A percentile compares a stretch with the other conserved stretches of the same genome.
phyloP scores from a whole-genome alignment of 2,797 vertebrate genomes.

The Esox masquinongy region DNA sequence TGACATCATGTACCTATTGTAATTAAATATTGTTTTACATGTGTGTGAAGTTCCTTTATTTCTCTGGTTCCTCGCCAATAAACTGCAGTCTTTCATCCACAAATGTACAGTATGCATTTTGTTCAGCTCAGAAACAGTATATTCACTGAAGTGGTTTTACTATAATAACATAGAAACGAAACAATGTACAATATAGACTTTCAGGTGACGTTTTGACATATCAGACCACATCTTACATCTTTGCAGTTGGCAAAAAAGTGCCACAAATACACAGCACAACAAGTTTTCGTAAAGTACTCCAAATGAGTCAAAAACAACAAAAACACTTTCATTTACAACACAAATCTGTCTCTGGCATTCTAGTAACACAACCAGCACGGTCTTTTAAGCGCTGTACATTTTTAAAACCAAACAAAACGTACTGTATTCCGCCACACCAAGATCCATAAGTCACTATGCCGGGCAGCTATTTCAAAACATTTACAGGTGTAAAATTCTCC shows the following conservation, averaged over 20 bases:
- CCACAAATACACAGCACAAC: constrained; percentile 47
- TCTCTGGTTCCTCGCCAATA: neutral
- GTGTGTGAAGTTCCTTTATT: neutral
- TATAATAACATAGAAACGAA: constrained; percentile 76
- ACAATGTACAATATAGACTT: constrained; percentile 74
- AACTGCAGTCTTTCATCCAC: neutral
- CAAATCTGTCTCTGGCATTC: constrained; percentile 46
- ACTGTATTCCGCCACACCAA: constrained; percentile 9
- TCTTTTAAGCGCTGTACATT: constrained; percentile 31
- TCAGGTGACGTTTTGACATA: constrained; percentile 55
- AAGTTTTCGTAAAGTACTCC: constrained; percentile 61
- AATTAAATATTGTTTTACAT: too few species aligned
- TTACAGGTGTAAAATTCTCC: constrained; percentile 25
- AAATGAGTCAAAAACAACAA: constrained; percentile 55
- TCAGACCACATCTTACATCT: constrained; percentile 35
- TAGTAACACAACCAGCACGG: constrained; percentile 46
- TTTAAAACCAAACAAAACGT: constrained; percentile 28
- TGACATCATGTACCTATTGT: too few species aligned
- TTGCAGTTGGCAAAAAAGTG: constrained; percentile 63
- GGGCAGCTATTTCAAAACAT: constrained; percentile 32
- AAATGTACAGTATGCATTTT: neutral
- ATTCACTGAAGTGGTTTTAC: constrained; percentile 71
- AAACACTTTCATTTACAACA: constrained; percentile 68
- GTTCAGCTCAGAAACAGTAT: neutral
- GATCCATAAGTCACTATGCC: constrained; percentile 17